phyloP scores from a whole-genome alignment of 2,888 invertebrate genomes.

The Cistogaster globosa region DNA sequence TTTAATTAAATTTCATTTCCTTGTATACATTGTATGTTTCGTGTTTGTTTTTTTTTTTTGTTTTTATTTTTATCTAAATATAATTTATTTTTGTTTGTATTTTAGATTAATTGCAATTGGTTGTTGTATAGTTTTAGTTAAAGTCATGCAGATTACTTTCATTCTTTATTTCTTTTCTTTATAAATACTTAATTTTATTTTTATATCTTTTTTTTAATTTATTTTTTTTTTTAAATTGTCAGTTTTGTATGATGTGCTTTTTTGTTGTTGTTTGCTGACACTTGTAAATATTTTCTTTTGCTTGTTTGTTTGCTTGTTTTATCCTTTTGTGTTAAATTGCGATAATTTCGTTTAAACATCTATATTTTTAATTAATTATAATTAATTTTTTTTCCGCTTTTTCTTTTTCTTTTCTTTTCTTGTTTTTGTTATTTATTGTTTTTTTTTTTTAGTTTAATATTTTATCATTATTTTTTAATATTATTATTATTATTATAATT shows the following conservation, averaged over 20 bases:
- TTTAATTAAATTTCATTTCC: slow-evolving; percentile 19
- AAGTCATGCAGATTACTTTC: slow-evolving; percentile 58
- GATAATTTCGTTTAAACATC: slow-evolving; percentile 67
- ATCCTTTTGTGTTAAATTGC: slow-evolving; percentile 68
- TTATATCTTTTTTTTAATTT: slow-evolving; percentile 2
- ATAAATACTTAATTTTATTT: slow-evolving; percentile 7
- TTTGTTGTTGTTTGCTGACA: slow-evolving; percentile 44
- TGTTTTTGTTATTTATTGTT: slow-evolving; percentile 59
- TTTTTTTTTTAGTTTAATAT: slow-evolving; percentile 69
- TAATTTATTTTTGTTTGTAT: slow-evolving; percentile 32
- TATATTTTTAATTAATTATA: slow-evolving; percentile 68
- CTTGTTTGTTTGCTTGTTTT: slow-evolving; percentile 15
- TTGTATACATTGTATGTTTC: slow-evolving; percentile 52
- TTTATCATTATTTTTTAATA: slow-evolving; percentile 66
- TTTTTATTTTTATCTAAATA: slow-evolving; percentile 55
- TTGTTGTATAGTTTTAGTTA: slow-evolving; percentile 50
- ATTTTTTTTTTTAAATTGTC: slow-evolving; percentile 48
- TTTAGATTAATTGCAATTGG: slow-evolving; percentile 54
- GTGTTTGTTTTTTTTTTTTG: not conserved
- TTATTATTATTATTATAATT: not conserved
- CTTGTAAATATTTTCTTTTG: not conserved
- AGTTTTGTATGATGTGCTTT: slow-evolving; percentile 45
- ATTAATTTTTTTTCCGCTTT: slow-evolving; percentile 63
- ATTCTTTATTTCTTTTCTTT: slow-evolving; percentile 33
- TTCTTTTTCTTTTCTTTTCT: slow-evolving; percentile 59